Percentiles rank a stretch among this genome's conserved stretches.
phyloP scores from a whole-genome alignment of 2,888 invertebrate species.

The Spodoptera picta region DNA sequence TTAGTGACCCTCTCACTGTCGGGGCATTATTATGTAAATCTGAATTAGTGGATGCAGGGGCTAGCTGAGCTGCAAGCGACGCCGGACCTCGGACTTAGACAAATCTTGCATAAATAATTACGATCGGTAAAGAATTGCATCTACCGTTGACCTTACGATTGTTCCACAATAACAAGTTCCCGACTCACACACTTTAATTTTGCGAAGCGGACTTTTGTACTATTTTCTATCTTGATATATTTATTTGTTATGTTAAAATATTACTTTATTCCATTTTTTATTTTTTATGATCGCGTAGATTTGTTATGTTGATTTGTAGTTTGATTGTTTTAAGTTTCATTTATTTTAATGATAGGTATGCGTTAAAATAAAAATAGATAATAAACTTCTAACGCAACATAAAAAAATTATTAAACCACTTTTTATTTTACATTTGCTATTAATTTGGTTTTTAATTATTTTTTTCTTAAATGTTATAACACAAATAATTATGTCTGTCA shows the following conservation, averaged over 20 bases:
- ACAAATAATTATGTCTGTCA: not conserved
- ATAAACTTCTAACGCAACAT: not conserved
- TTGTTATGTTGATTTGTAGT: not conserved
- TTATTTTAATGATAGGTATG: no score
- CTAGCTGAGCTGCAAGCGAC: constrained; percentile 74
- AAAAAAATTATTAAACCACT: not conserved
- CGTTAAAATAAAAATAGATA: not conserved
- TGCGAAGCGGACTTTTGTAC: constrained; percentile 31
- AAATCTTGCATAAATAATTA: constrained; percentile 83
- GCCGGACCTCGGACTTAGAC: constrained; percentile 75
- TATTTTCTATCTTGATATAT: constrained; percentile 9
- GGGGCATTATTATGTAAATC: constrained; percentile 80
- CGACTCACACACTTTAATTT: constrained; percentile 17
- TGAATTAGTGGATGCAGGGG: constrained; percentile 63
- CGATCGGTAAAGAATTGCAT: constrained; percentile 62
- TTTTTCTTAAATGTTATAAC: not conserved
- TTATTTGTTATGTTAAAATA: not conserved
- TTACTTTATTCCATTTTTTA: not conserved
- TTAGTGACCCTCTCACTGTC: constrained; percentile 67
- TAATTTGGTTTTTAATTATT: not conserved
- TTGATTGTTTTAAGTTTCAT: no score
- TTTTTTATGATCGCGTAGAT: not conserved
- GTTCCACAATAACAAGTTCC: constrained; percentile 37
- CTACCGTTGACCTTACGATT: constrained; percentile 64
- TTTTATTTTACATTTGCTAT: not conserved